These are phyloP conservation scores for Venustaconcha ellipsiformis DNA, from an alignment of 1,140 invertebrate species.

Conservation along the genomic window DNA sequence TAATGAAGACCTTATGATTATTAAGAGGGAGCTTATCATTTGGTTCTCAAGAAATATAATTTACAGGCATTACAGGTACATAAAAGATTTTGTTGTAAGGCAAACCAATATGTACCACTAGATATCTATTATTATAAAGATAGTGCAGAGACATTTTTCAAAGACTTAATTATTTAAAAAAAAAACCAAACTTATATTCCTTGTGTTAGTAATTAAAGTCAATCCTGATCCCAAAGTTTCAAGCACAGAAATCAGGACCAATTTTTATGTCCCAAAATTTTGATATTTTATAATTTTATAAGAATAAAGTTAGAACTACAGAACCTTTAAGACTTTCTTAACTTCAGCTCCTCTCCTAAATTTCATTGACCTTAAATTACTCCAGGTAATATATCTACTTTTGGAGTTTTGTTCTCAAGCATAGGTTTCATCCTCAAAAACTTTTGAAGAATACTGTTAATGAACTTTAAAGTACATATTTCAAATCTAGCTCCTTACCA, in stretches of 20 bases:
- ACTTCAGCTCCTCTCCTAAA: not conserved
- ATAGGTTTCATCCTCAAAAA: not conserved
- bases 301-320: not conserved
- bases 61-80: slow-evolving; percentile 5
- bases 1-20: slow-evolving; percentile 4
- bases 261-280: too few relatives aligned
- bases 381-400: too few relatives aligned
- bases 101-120: not conserved
- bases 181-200: too few relatives aligned
- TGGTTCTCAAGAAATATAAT: not conserved
- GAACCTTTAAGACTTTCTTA: not conserved
- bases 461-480: not conserved
- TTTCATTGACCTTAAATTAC: not conserved
- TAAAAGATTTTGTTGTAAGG: not conserved
- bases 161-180: too few relatives aligned
- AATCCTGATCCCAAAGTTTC: too few relatives aligned
- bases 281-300: too few relatives aligned
- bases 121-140: too few relatives aligned
- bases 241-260: too few relatives aligned
- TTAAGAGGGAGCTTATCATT: not conserved
- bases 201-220: too few relatives aligned
- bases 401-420: too few relatives aligned
- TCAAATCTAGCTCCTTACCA: slow-evolving; percentile 36
- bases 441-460: not conserved
- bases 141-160: too few relatives aligned